Percentiles rank a stretch among this genome's conserved stretches.
Evolutionary conservation across 37 sponge, comb jelly and placozoan genomes (phyloP).

Genomic region (Crambe crambe): DNA sequence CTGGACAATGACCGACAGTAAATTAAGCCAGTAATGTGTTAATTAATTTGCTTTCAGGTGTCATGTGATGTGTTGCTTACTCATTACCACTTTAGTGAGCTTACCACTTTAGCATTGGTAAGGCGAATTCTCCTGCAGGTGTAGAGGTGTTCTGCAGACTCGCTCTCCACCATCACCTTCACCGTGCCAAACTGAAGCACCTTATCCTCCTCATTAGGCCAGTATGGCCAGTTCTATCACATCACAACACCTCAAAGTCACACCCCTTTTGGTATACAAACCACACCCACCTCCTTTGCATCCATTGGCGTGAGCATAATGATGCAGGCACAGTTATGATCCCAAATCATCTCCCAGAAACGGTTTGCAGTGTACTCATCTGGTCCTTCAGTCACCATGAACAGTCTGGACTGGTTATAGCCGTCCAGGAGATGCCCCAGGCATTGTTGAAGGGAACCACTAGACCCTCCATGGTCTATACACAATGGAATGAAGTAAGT

Average conservation of each 20-base stretch:
- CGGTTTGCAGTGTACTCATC: constrained; percentile 1
- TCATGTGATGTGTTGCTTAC: no score
- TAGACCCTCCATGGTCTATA: constrained; percentile 13
- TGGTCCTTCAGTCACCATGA: constrained; percentile 49
- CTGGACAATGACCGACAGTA: no score
- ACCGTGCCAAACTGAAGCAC: constrained; percentile 10
- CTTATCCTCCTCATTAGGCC: constrained; percentile 15
- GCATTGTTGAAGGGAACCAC: not conserved
- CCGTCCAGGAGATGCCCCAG: constrained; percentile 33
- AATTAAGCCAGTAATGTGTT: no score
- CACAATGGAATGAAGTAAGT: not conserved
- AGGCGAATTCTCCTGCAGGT: constrained; percentile 19
- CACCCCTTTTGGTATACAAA: no score
- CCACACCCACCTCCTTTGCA: constrained; percentile 9
- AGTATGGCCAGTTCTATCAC: no score
- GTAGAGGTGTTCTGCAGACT: constrained; percentile 39
- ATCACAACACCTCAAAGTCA: no score
- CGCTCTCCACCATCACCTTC: constrained; percentile 28
- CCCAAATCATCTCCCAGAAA: constrained; percentile 63
- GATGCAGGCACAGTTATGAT: constrained; percentile 30
- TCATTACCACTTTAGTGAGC: no score
- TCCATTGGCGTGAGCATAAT: constrained; percentile 52
- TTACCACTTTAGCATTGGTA: constrained; percentile 31
- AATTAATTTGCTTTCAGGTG: no score
- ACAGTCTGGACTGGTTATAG: constrained; percentile 14